Base-by-base conservation (phyloP, 2,797 vertebrate species). In the Pitangus sulphuratus region DNA sequence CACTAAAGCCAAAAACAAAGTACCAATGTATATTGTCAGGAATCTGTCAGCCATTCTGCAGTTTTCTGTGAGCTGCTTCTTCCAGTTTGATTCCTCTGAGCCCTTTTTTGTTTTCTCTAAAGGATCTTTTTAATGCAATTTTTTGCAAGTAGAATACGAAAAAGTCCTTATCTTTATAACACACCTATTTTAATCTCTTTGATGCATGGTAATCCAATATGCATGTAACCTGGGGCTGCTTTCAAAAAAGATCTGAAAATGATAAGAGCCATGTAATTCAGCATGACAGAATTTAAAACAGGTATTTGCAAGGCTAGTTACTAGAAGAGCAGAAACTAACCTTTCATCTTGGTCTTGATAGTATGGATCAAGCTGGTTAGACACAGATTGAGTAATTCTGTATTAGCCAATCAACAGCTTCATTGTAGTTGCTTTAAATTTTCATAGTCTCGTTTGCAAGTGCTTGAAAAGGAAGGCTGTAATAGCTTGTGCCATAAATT, bases 201-300 rank as follows among this genome's bases (percentile, higher is more conserved):
- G 97, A 98, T 98, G 98, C 83, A 74, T 6, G 20, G 71, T 98
- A 98, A 97, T 98, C 97, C 94, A 98, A 97, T 98, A 97, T 98
- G 93, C 95, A 97, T 76, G 87, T 92, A 97, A 98, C 98, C 97
- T 90, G 84, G 53, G 95, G 97, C 97, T 96, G 93, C 88, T 97
- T 97, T 96, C 95, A 90, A 92, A 96, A 97, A 92, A 97, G 98
- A 98, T 98, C 86, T 95, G 90, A 95, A 97, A 97, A 94, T 37
- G 95, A 98, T 97, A 98, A 97, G 89, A 84, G 94, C 61, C 89
- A 78, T 72, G 80, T 95, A 95, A 97, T 98, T 95, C 93, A 95
- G 96, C 96, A 95, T 85, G 91, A 84, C 92, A 96, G 84, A 70
- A 86, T 82, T 95, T 69, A 5, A 50, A 93, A 91, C 83, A 85